Evolutionary conservation across 2,888 invertebrate species (phyloP).

Genomic region (Ectropis crepuscularia): DNA sequence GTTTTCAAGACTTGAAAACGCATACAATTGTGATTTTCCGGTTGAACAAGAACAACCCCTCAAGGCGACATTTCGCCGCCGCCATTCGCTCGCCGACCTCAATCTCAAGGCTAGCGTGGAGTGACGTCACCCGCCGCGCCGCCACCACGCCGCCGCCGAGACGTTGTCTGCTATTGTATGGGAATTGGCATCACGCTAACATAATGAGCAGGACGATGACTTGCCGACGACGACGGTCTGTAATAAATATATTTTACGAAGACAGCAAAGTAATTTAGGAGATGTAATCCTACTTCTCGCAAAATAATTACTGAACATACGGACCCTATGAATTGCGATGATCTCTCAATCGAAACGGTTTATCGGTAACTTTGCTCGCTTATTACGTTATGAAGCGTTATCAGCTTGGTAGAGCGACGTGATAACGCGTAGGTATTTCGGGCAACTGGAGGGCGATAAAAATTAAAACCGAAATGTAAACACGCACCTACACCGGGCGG

Average conservation of each 20-base stretch:
- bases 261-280: neutral
- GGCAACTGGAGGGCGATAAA: constrained; percentile 70
- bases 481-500: constrained; percentile 49
- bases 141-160: constrained; percentile 48
- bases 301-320: neutral
- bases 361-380: constrained; percentile 59
- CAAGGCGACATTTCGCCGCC: constrained; percentile 75
- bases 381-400: constrained; percentile 68
- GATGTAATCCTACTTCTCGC: neutral
- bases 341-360: constrained; percentile 50
- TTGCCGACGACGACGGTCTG: constrained; percentile 46
- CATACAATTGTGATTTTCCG: constrained; percentile 59
- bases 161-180: constrained; percentile 70
- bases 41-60: constrained; percentile 65
- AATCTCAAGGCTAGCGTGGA: constrained; percentile 77
- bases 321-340: constrained; percentile 33
- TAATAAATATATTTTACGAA: constrained; percentile 17
- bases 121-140: constrained; percentile 75
- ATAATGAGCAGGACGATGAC: constrained; percentile 74
- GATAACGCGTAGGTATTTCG: constrained; percentile 71
- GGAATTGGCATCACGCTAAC: constrained; percentile 72
- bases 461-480: constrained; percentile 69
- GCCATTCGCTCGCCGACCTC: constrained; percentile 77
- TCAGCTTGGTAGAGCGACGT: constrained; percentile 67
- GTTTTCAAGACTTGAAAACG: constrained; percentile 45